These are phyloP conservation scores for Anarhynchus alexandrinus DNA, from an alignment of 2,113 vertebrate genomes.

Conservation along the genomic window DNA sequence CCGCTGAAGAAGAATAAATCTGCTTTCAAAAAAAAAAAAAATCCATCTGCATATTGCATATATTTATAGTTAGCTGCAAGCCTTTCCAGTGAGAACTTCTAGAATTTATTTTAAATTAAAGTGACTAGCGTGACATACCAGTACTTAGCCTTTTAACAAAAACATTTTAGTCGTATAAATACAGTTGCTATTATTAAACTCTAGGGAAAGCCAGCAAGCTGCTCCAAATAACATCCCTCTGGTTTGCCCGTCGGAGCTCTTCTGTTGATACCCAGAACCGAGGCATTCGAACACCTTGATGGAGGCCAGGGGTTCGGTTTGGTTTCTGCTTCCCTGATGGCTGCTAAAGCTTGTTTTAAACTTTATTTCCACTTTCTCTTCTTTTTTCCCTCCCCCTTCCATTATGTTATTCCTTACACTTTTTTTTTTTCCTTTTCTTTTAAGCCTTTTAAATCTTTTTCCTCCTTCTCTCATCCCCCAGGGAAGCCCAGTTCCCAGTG, in stretches of 20 bases:
- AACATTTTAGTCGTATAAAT: slow-evolving; percentile 60
- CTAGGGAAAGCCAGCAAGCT: slow-evolving; percentile 40
- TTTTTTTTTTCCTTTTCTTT: background rate
- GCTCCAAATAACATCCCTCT: slow-evolving; percentile 15
- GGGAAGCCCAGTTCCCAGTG: background rate
- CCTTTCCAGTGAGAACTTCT: slow-evolving; percentile 63
- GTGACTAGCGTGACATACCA: slow-evolving; percentile 60
- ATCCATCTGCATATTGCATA: slow-evolving; percentile 39
- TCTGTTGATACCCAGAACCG: background rate
- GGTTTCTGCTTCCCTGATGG: background rate
- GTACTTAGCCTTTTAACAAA: slow-evolving; percentile 64
- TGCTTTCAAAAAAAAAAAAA: slow-evolving; percentile 16
- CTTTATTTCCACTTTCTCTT: background rate
- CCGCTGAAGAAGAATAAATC: slow-evolving; percentile 47
- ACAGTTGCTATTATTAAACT: slow-evolving; percentile 67
- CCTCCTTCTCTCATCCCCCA: background rate
- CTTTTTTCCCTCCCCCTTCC: background rate
- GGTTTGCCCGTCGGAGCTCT: background rate
- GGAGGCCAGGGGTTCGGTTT: background rate
- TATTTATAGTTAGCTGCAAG: slow-evolving; percentile 63
- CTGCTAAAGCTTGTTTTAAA: background rate
- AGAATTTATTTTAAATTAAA: slow-evolving; percentile 64
- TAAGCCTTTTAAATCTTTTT: background rate
- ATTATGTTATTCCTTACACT: background rate
- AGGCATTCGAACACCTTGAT: background rate